Evolutionary conservation across 2,888 invertebrate species (phyloP), one percentile per base, ranked within the genome.

Genomic region (Tromatobia lineatoria): DNA sequence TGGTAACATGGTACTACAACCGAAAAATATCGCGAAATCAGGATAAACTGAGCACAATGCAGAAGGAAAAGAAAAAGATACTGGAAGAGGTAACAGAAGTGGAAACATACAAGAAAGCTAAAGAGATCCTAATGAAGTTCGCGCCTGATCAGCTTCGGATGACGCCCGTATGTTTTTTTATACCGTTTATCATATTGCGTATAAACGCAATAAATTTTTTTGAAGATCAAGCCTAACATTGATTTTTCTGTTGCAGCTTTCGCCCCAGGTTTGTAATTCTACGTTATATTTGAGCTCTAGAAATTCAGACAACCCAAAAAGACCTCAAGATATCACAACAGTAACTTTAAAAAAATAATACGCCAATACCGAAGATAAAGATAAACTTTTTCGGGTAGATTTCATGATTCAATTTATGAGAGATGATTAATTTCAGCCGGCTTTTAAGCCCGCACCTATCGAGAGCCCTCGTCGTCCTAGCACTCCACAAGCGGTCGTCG

Each of bases 1-100:
- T 96, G 86, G 95, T 99, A 90, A 96, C 97, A 47, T 98, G 98
- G 97, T 98, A 98, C 94, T 99, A 97, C 93, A 96, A 96, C 89
- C 96, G 97, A 93, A 96, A 97, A 91, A 95, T 98, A 73, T 95
- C 96, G 83, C 96, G 96, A 91, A 98, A 98, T 94, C 96, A 97
- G 91, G 94, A 95, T 78, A 96, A 97, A 92, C 94, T 98, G 52
- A 94, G 94, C 66, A 95, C 95, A 75, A 95, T 98, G 94, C 95
- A 96, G 88, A 96, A 96, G n/a, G 96, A 98, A 90, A 99, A 98
- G 92, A 97, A 96, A 93, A 96, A 97, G 93, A 96, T 99, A 86
- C 94, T 99, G 79, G 99, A 99, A 91, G 97, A 98, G 92, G 99
- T 99, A 45, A 99, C 98, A 96, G 99, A 99, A 92, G 99, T 97